Base-by-base conservation (phyloP, 2,888 invertebrate species). In the Antitype chi region DNA sequence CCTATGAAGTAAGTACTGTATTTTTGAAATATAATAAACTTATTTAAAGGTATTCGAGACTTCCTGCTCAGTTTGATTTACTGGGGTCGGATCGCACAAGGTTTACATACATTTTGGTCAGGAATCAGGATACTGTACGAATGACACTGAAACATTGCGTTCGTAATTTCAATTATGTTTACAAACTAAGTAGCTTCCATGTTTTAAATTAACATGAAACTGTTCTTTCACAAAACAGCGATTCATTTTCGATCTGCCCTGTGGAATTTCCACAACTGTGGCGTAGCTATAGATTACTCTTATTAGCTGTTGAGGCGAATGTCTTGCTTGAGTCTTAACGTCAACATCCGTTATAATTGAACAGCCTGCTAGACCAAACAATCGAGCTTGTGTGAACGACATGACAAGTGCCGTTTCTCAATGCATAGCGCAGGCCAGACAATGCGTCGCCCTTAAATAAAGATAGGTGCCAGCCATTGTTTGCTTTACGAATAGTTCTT, bases 41-140 rank as follows among this genome's bases (percentile, higher is more conserved):
- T 73, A 8, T 60, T 28, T 43, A 32, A n/a, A 17, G 23, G 49
- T n/a, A 8, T 28, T 60, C 15, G 66, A 49, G 17, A 64, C 38
- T 80, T 76, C 76, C 76, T 57, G 52, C 23, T 62, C 55, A 11
- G 17, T 9, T 28, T 52, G 17, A 47, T 60, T 2, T 47, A 17
- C 15, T 55, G 75, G 49, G 76, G 60, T 76, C 81, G 38, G 28
- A n/a, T 8, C 43, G 59, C n/a, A 28, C 63, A 66, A 81, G 71
- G 78, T 76, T 55, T 68, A 63, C 69, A 66, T 64, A 69, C 38
- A 80, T 69, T 49, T 64, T 53, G 32, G 57, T 55, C 38, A 59
- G 80, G 49, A 68, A 38, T 38, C 38, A 38, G 38, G 38, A 38
- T 63, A 63, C 63, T 38, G 53, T 73, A 28, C 64, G 13, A 43